These are phyloP conservation scores for Felis chaus DNA, from an alignment of 2,113 vertebrate species.

Conservation along the genomic window DNA sequence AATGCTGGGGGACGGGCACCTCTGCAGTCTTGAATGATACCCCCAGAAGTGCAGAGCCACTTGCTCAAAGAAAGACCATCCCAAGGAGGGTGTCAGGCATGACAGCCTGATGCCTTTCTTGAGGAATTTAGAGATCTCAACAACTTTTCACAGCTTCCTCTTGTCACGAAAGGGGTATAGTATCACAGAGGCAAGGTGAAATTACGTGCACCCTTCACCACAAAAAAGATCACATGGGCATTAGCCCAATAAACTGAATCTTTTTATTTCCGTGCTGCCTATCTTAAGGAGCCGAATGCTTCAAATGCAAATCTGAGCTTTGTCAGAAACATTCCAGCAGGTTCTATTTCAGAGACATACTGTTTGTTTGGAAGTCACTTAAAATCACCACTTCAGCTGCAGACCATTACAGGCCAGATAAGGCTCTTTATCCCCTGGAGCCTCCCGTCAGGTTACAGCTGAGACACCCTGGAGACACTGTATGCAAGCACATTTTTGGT, in stretches of 20 bases:
- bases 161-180: background rate
- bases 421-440: background rate
- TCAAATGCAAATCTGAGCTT: background rate
- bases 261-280: background rate
- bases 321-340: background rate
- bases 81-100: background rate
- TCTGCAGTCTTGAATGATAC: fast-evolving
- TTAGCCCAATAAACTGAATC: background rate
- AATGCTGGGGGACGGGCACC: fast-evolving
- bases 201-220: background rate
- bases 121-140: background rate
- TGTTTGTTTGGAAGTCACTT: background rate
- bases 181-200: background rate
- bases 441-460: background rate
- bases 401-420: background rate
- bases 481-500: background rate
- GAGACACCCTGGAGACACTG: background rate
- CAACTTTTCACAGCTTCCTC: background rate
- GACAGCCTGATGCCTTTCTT: background rate
- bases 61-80: background rate
- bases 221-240: background rate
- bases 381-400: background rate
- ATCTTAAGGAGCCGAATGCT: background rate
- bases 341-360: background rate
- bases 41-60: background rate